Evolutionary conservation across 2,888 invertebrate species (phyloP).

Genomic region (Epirrhoe alternata): DNA sequence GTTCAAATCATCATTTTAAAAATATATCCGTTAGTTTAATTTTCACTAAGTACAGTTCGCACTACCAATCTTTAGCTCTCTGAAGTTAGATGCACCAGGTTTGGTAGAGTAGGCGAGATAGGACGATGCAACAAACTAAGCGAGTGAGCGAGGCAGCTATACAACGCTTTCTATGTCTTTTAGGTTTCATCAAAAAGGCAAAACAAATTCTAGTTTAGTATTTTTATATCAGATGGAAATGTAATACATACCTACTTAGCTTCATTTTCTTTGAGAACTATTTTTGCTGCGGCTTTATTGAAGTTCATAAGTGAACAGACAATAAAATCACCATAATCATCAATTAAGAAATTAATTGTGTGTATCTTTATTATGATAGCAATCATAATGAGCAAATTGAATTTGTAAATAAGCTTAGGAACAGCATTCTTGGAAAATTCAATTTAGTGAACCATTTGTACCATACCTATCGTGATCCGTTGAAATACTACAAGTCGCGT

Average conservation of each 20-base stretch:
- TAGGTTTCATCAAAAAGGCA: too few relatives aligned
- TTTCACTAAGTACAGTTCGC: too few relatives aligned
- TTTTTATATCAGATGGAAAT: background rate
- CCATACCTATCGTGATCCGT: slow-evolving; percentile 59
- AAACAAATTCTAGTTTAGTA: too few relatives aligned
- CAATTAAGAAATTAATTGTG: slow-evolving; percentile 8
- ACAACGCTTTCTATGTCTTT: too few relatives aligned
- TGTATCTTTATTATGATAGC: slow-evolving; percentile 15
- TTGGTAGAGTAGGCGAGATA: too few relatives aligned
- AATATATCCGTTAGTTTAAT: too few relatives aligned
- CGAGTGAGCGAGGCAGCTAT: too few relatives aligned
- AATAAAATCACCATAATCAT: slow-evolving; percentile 13
- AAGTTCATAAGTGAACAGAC: background rate
- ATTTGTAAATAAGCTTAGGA: slow-evolving; percentile 29
- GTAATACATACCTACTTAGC: background rate
- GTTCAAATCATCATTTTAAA: too few relatives aligned
- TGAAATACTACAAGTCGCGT: slow-evolving; percentile 69
- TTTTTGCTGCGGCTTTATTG: background rate
- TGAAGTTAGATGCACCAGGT: too few relatives aligned
- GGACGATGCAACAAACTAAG: too few relatives aligned
- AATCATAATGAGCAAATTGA: slow-evolving; percentile 31
- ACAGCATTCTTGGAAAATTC: slow-evolving; percentile 32
- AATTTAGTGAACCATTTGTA: slow-evolving; percentile 33
- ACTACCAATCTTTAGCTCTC: too few relatives aligned
- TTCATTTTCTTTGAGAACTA: background rate